Base-by-base conservation (phyloP, 1,140 invertebrate species). In the Scaptodrosophila lebanonensis region DNA sequence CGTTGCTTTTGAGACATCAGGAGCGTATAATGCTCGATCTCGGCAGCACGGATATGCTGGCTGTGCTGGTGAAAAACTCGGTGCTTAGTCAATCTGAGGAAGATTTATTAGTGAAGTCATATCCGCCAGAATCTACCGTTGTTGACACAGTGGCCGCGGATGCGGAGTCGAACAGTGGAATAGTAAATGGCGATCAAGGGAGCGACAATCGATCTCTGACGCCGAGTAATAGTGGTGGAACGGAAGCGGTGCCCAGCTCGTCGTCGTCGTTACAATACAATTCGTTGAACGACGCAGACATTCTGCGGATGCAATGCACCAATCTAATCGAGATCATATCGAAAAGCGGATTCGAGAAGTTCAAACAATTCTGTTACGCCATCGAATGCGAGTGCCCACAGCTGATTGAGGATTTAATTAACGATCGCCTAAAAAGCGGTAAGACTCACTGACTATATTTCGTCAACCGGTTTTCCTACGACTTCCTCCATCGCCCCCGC, bases 321-420 rank as follows among this genome's bases (percentile, higher is more conserved):
- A 79, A 88, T 29, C 87, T 90, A 57, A 88, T 89, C 47, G 88
- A 89, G 49, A 86, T 90, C 22, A 88, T 90, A 29, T 86, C 88
- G 29, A 86, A 88, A 38, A 89, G 87, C 63, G 89, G 89, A 20
- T 89, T 90, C 43, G 87, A 88, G 56, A 88, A 88, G 45, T 89
- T 90, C 63, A 87, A 89, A 42, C 88, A 89, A 66, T 89, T 90
- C 59, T 90, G 89, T 53, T 89, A 89, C 57, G 89, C 88, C 29
- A 86, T 90, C 48, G 89, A 89, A 50, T 87, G 87, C 44, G 88
- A 89, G 63, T 89, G 88, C 54, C 88, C 89, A 27, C 88, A 89
- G 66, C 83, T 90, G 50, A 85, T 90, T 39, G 88, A 88, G 62
- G 87, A 89, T 82, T 83, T 90, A 53, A 86, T 87, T 52, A 86